These are phyloP conservation scores for Ptiloglossa arizonensis DNA, from an alignment of 1,140 invertebrate genomes.

Conservation along the genomic window DNA sequence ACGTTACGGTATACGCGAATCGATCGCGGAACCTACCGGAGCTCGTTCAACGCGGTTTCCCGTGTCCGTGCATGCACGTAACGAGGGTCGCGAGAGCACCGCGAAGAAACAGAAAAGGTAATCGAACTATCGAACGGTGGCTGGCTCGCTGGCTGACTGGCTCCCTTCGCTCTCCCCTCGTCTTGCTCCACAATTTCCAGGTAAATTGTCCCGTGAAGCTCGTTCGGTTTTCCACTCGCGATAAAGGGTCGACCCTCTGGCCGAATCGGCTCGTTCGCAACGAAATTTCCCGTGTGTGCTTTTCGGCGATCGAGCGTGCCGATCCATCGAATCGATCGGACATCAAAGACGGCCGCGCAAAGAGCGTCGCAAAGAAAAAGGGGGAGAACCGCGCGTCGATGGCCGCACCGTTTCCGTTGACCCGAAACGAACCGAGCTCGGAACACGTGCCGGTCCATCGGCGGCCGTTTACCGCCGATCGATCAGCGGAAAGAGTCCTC, in stretches of 20 bases:
- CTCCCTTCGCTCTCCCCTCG: too few species aligned
- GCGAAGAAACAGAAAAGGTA: conserved; percentile 25
- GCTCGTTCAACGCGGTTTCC: conserved; percentile 22
- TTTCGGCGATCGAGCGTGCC: not conserved
- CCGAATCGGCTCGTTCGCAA: too few species aligned
- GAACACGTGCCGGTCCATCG: conserved; percentile 5
- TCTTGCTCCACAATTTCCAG: not conserved
- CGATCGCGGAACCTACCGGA: conserved; percentile 50
- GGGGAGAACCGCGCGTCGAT: not conserved
- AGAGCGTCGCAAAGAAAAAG: too few species aligned
- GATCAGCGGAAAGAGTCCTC: conserved; percentile 7
- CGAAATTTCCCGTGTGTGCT: conserved; percentile 1
- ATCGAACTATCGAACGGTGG: conserved; percentile 11
- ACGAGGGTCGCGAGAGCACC: conserved; percentile 1
- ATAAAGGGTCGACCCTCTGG: not conserved
- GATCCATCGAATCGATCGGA: conserved; percentile 22
- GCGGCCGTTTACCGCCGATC: conserved; percentile 1
- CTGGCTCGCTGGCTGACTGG: too few species aligned
- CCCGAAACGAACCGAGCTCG: not conserved
- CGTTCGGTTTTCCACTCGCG: not conserved
- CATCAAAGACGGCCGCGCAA: conserved; percentile 11
- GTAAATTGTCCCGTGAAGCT: not conserved
- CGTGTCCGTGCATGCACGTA: conserved; percentile 42
- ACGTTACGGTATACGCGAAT: conserved; percentile 65
- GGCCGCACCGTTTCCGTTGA: not conserved